These are phyloP conservation scores for Hyphantria cunea DNA, from an alignment of 1,140 invertebrate genomes.

Conservation along the genomic window DNA sequence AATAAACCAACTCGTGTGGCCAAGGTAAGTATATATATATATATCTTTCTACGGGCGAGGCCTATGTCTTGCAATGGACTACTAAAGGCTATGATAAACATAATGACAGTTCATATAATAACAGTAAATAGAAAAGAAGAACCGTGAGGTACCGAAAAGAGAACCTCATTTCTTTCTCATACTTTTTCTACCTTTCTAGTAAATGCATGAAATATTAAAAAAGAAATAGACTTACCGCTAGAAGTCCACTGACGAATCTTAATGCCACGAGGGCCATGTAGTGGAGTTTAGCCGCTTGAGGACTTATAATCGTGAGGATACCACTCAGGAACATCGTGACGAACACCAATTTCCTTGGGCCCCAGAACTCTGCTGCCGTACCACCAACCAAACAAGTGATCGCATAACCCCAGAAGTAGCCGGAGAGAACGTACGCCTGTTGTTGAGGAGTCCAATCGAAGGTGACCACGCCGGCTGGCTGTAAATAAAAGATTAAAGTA, in stretches of 20 bases:
- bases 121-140: no score
- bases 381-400: constrained; percentile 85
- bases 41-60: no score
- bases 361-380: constrained; percentile 87
- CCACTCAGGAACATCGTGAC: constrained; percentile 85
- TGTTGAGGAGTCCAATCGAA: constrained; percentile 67
- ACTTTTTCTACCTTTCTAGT: no score
- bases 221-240: constrained; percentile 81
- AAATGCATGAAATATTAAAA: neutral
- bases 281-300: constrained; percentile 84
- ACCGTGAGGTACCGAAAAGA: no score
- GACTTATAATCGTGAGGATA: constrained; percentile 87
- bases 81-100: no score
- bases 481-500: constrained; percentile 29
- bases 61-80: no score
- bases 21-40: no score
- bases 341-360: constrained; percentile 88
- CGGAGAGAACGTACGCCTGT: constrained; percentile 67
- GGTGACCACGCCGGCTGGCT: constrained; percentile 66
- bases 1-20: no score
- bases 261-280: constrained; percentile 83
- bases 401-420: constrained; percentile 79
- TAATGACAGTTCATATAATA: no score
- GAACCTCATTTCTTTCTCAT: no score
- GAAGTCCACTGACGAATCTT: constrained; percentile 86